Percentiles rank a stretch among this genome's conserved stretches.
Evolutionary conservation across 2,113 vertebrate genomes (phyloP).

Genomic region (Cyanoderma ruficeps): DNA sequence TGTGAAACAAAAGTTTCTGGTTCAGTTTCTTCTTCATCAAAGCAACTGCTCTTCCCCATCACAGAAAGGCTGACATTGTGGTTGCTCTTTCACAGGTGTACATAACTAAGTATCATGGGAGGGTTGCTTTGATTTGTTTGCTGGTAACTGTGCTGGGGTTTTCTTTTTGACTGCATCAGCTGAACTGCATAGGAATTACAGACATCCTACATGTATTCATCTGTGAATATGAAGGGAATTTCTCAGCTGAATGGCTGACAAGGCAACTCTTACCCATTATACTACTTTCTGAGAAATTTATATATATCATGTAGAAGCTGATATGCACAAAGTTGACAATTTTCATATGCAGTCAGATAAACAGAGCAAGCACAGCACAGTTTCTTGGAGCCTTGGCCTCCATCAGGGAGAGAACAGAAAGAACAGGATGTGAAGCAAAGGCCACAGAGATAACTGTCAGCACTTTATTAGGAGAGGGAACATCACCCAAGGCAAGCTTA

Average conservation of each 20-base stretch:
- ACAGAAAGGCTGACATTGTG: background rate
- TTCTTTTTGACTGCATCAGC: background rate
- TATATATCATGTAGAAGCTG: background rate
- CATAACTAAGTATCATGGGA: background rate
- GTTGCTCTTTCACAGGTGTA: background rate
- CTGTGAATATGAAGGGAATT: background rate
- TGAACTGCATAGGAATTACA: background rate
- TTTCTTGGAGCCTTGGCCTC: background rate
- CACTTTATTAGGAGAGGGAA: background rate
- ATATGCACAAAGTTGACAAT: background rate
- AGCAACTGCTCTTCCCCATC: background rate
- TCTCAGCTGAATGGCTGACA: background rate
- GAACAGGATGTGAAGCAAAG: conserved; percentile 26
- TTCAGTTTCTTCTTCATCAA: background rate
- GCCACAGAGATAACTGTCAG: background rate
- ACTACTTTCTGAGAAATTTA: background rate
- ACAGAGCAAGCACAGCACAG: background rate
- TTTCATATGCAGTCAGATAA: background rate
- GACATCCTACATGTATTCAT: background rate
- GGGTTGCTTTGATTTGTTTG: background rate
- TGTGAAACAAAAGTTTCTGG: background rate
- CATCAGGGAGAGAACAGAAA: background rate
- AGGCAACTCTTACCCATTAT: background rate
- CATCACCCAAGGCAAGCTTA: background rate
- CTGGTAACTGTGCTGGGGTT: background rate